Evolutionary conservation across 1,140 invertebrate genomes (phyloP).

Genomic region (Ips typographus): DNA sequence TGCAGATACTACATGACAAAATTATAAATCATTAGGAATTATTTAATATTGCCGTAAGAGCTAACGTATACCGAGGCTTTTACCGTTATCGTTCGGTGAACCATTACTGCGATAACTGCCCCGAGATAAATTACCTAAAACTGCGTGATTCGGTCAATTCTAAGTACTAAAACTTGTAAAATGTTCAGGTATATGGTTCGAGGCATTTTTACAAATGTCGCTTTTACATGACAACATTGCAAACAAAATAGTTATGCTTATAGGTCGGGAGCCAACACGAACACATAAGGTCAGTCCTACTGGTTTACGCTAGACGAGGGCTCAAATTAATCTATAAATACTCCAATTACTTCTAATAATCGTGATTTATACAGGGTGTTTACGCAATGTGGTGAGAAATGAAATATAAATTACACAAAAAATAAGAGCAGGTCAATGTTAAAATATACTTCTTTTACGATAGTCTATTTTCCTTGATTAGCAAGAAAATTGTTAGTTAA

Average conservation of each 20-base stretch:
- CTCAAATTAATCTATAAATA: too few relatives aligned
- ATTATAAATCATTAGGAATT: too few relatives aligned
- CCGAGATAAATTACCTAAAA: constrained; percentile 32
- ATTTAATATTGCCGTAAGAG: not conserved
- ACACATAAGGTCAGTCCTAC: not conserved
- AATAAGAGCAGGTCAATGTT: too few relatives aligned
- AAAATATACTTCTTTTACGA: too few relatives aligned
- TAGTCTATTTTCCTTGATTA: too few relatives aligned
- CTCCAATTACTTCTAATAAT: too few relatives aligned
- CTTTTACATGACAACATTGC: constrained; percentile 27
- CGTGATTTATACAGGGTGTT: too few relatives aligned
- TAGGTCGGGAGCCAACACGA: constrained; percentile 19
- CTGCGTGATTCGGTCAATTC: constrained; percentile 29
- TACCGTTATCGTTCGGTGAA: constrained; percentile 26
- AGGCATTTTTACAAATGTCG: constrained; percentile 32
- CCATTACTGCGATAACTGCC: constrained; percentile 29
- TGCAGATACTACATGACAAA: too few relatives aligned
- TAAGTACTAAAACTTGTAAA: constrained; percentile 38
- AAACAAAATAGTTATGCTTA: constrained; percentile 15
- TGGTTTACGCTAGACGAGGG: too few relatives aligned
- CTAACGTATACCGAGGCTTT: not conserved
- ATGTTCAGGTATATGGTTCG: constrained; percentile 26
- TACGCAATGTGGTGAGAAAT: too few relatives aligned
- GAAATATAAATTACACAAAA: too few relatives aligned
- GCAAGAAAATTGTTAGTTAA: too few relatives aligned